Evolutionary conservation across 2,113 vertebrate species (phyloP), one percentile per base, ranked within the genome.

Genomic region (Strix aluco): DNA sequence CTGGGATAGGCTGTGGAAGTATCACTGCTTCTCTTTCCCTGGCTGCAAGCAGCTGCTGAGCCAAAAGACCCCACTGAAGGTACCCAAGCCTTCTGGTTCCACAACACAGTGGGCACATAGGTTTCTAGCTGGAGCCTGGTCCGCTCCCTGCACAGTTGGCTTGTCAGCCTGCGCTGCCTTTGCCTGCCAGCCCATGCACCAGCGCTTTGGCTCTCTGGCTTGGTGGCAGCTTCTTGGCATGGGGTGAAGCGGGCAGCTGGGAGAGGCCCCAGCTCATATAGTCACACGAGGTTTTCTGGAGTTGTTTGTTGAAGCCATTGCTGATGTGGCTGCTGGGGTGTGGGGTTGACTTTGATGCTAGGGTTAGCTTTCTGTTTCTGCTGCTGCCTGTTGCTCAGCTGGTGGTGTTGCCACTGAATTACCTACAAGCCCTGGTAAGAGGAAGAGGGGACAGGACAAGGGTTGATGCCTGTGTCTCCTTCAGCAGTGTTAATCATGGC

Each of bases 51-150:
- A 54, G 51, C 42, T 3, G 3, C 34, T 0, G 7, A 44, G n/a
- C 23, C 1, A 0, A 66, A 61, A 86, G 71, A 19, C 12, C 10
- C 15, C 17, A 8, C 49, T 22, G 55, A 17, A 16, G 51, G 61
- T 59, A 38, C 36, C 29, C 21, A 15, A 36, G 4, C 34, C 40
- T 25, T 29, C 27, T 29, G 47, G 21, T 46, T 40, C 42, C 5
- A 1, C 1, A 6, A 8, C 1, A 0, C 16, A 34, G 13, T 46
- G 81, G 63, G 9, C 30, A 13, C 0, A 0, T 4, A 18, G 22
- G 42, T 79, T 78, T 54, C 44, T 30, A 36, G 21, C 10, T 0
- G 1, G 20, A 46, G 29, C 23, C 34, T 2, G 1, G 13, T 44
- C 61, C 0, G 2, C 19, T 72, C 14, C 16, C 29, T 26, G 4